phyloP scores from a whole-genome alignment of 1,140 invertebrate species.

The Polypedilum pembai region DNA sequence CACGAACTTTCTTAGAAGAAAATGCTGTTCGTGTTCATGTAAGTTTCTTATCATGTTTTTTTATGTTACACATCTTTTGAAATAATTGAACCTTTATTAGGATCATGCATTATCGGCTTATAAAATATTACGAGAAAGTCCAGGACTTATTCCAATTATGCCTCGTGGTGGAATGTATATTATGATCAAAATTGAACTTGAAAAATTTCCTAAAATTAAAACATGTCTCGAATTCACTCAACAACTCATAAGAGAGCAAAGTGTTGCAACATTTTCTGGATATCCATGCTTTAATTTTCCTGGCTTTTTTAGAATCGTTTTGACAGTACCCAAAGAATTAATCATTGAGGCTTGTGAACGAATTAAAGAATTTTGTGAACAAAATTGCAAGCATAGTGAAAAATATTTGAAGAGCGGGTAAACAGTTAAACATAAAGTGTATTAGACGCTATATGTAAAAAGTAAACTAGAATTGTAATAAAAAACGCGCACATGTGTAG shows the following conservation, averaged over 20 bases:
- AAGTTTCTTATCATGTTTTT: neutral
- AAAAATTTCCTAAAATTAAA: neutral
- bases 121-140: neutral
- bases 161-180: neutral
- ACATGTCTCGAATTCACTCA: neutral
- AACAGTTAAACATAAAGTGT: neutral
- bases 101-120: neutral
- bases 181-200: neutral
- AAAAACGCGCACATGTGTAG: neutral
- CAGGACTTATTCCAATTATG: neutral
- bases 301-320: neutral
- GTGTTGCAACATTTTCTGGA: neutral
- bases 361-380: constrained; percentile 21
- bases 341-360: neutral
- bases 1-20: neutral
- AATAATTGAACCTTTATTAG: neutral
- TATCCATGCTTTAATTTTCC: neutral
- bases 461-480: neutral
- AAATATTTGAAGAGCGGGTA: constrained; percentile 28
- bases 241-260: neutral
- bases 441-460: neutral
- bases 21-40: neutral
- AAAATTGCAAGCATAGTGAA: neutral
- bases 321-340: neutral
- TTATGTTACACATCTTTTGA: too few relatives aligned